Evolutionary conservation across 1,140 invertebrate species (phyloP), one percentile per base, ranked within the genome.

Genomic region (Eupeodes corollae): DNA sequence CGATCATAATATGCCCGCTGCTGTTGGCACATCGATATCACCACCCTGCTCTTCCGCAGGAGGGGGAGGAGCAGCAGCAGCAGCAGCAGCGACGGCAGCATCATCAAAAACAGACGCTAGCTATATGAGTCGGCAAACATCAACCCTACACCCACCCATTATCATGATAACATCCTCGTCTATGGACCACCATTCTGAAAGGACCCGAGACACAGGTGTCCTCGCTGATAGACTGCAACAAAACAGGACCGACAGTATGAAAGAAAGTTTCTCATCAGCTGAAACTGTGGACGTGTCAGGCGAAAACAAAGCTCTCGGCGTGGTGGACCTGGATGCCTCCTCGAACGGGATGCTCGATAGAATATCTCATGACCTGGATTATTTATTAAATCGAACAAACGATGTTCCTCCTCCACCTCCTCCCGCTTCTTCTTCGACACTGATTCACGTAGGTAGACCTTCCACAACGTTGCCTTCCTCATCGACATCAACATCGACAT

Each of bases 291-390:
- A 13, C n/a, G 39, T 15, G 33, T 16, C 9, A 19, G 18, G 13
- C 11, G 41, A 14, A 12, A 18, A 14, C n/a, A 42, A 15, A 37
- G 35, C 35, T 9, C n/a, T 34, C 9, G 33, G 9, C 9, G 8
- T 18, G 16, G 9, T 41, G 16, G 39, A 10, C 39, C 39, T 41
- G 39, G 39, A 10, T 34, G 9, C 30, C 3, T 43, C 52, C 14
- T 48, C 50, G 19, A 57, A 59, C 51, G 59, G 78, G 43, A 80
- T 84, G 71, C 65, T 85, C 3, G 78, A 83, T 63, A 75, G 82
- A 52, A 86, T 86, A 56, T 81, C 79, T 2, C 77, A 82, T 55
- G 82, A 86, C 65, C 70, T 85, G 37, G 82, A 85, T 63, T 86
- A 84, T 69, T 63, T 86, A 47, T 65, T 86, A 42, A 84, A 84